These are phyloP conservation scores for Hippotragus niger DNA, from an alignment of 2,113 vertebrate species.

Conservation along the genomic window DNA sequence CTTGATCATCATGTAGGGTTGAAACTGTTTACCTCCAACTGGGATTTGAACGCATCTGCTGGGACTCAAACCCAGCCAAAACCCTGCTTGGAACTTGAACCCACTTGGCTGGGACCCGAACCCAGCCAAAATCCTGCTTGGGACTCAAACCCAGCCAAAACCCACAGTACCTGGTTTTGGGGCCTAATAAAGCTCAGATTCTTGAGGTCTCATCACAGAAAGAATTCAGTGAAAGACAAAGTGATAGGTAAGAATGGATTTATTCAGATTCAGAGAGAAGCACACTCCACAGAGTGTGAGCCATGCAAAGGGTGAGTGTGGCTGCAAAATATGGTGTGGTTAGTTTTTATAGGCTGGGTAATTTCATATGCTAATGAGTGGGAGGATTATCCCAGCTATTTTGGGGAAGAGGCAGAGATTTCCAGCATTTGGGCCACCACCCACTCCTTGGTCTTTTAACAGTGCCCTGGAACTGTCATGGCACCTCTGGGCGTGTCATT, in stretches of 20 bases:
- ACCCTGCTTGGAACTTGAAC: background rate
- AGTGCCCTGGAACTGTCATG: background rate
- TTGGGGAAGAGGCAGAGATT: background rate
- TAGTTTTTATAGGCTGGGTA: background rate
- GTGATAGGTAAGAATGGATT: background rate
- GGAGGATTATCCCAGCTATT: background rate
- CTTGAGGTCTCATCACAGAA: background rate
- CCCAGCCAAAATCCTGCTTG: background rate
- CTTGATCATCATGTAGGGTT: background rate
- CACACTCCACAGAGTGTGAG: background rate
- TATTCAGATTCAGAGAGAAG: background rate
- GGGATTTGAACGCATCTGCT: background rate
- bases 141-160: background rate
- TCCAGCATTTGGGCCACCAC: background rate
- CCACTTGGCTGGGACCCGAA: background rate
- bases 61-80: background rate
- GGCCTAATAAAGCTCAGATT: background rate
- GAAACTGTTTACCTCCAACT: background rate
- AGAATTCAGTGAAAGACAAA: background rate
- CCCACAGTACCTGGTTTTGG: background rate
- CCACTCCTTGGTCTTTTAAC: background rate
- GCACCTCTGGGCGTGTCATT: background rate
- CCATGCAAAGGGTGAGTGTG: background rate
- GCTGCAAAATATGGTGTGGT: background rate
- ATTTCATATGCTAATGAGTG: background rate